A percentile compares a stretch with the other conserved stretches of the same genome.
Conservation (phyloP, 2,797 vertebrate genomes). For the Cryptoblepharus egeriae region DNA sequence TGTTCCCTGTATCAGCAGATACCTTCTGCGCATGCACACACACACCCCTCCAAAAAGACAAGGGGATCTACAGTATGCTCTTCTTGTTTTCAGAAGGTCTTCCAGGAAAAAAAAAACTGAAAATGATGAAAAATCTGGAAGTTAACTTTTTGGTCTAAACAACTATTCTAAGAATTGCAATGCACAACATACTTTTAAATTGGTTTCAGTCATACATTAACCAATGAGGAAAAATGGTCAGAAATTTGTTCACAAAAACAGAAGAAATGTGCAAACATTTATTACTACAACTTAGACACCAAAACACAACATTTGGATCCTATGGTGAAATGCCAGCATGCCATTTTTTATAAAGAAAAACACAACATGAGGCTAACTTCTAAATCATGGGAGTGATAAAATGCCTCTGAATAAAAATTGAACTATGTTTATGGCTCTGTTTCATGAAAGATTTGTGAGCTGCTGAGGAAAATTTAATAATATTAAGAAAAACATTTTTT, state of each 20-base stretch:
- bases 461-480: neutral
- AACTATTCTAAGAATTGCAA: neutral
- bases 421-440: neutral
- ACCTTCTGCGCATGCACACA: too few relatives aligned
- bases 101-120: too few relatives aligned
- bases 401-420: neutral
- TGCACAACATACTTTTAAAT: conserved; percentile 41
- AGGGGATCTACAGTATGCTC: too few relatives aligned
- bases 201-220: conserved; percentile 11
- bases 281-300: neutral
- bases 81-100: too few relatives aligned
- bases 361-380: neutral
- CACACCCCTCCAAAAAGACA: too few relatives aligned
- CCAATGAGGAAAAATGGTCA: conserved; percentile 32
- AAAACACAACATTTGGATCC: neutral
- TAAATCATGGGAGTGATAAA: neutral
- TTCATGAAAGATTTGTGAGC: neutral
- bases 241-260: conserved; percentile 13
- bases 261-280: conserved; percentile 24
- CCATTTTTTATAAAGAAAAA: neutral
- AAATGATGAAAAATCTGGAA: too few relatives aligned
- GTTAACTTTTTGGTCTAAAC: too few relatives aligned
- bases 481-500: conserved; percentile 1
- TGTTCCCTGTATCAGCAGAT: too few relatives aligned
- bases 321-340: neutral